Conservation (phyloP, 2,888 invertebrate species). For the Sinhomidia bicolor region DNA sequence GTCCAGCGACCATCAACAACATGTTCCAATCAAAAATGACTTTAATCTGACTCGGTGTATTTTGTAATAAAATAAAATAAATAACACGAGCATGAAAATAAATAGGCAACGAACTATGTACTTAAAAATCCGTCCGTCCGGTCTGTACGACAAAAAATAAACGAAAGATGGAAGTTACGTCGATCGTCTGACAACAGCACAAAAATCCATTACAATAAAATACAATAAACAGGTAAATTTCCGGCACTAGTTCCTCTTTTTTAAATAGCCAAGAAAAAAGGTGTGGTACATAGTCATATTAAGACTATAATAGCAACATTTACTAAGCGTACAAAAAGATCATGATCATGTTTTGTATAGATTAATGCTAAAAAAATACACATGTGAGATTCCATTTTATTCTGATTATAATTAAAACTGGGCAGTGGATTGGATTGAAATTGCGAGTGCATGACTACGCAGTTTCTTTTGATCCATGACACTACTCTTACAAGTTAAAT, state of each 20-base stretch:
- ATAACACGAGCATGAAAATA: too few relatives aligned
- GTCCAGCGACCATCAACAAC: not conserved
- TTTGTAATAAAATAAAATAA: not conserved
- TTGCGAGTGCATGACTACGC: slow-evolving; percentile 17
- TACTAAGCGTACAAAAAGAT: not conserved
- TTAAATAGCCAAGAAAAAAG: not conserved
- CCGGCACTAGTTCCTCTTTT: not conserved
- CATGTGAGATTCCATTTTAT: not conserved
- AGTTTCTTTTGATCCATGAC: not conserved
- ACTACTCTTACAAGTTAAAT: not conserved
- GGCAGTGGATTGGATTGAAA: not conserved
- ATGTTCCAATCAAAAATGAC: not conserved
- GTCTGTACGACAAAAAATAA: not conserved
- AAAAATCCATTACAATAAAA: too few relatives aligned
- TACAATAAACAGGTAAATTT: not conserved
- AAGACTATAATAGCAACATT: not conserved
- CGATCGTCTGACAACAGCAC: not conserved
- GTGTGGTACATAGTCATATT: not conserved
- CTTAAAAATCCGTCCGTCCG: not conserved
- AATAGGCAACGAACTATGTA: too few relatives aligned
- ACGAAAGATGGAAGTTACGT: not conserved
- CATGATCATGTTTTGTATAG: not conserved
- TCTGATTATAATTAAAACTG: not conserved
- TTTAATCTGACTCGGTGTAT: too few relatives aligned
- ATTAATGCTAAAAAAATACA: not conserved